Percentiles rank a stretch among this genome's conserved stretches.
phyloP scores from a whole-genome alignment of 2,797 vertebrate species.

The Sebastes matsubarae region DNA sequence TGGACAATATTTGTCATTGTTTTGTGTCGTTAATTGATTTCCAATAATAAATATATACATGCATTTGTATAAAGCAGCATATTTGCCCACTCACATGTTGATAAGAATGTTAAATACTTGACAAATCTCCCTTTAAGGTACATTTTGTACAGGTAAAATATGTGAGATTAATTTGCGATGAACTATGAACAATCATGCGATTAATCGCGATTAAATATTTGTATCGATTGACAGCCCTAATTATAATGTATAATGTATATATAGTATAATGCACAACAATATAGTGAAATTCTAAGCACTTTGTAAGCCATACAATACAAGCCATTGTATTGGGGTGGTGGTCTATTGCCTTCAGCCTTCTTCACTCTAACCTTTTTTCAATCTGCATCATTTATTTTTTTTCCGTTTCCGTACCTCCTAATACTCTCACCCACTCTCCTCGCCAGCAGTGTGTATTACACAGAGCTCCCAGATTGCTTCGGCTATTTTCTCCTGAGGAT shows the following conservation, averaged over 20 bases:
- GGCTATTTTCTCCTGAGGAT: slow-evolving; percentile 60
- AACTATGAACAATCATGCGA: too few species aligned
- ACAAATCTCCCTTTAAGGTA: too few species aligned
- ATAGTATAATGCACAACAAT: background rate
- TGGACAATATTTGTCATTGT: accelerated
- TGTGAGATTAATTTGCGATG: too few species aligned
- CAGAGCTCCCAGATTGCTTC: slow-evolving; percentile 56
- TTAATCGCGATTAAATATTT: too few species aligned
- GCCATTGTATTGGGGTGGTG: background rate
- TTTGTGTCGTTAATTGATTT: too few species aligned
- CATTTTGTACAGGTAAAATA: too few species aligned
- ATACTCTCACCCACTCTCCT: background rate
- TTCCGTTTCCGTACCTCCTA: background rate
- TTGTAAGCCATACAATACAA: too few species aligned
- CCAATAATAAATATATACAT: too few species aligned
- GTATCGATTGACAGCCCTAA: too few species aligned
- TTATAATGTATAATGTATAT: background rate
- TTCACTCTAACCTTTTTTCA: background rate
- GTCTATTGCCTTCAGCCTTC: background rate
- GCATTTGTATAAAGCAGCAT: too few species aligned
- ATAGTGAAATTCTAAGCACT: background rate
- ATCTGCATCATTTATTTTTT: background rate
- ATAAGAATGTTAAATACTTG: too few species aligned
- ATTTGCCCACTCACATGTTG: too few species aligned
- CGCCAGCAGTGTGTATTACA: slow-evolving; percentile 6